Evolutionary conservation across 2,797 vertebrate species (phyloP), one percentile per base, ranked within the genome.

Genomic region (Poliocrania exsul): DNA sequence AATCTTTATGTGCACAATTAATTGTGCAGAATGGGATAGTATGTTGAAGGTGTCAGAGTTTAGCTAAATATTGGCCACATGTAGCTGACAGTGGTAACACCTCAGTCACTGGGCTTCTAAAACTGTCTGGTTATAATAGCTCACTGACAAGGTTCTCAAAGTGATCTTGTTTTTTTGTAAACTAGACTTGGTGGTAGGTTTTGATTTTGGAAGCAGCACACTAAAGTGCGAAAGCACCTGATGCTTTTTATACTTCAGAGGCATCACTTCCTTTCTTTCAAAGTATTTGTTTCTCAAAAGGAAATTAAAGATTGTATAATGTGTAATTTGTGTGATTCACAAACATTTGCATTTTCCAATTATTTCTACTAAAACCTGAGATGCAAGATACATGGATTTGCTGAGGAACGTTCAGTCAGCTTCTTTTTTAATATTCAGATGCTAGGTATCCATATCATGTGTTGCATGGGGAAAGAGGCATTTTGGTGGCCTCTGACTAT

Each of bases 291-390:
- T 97, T 83, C 69, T 78, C 42, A 91, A 93, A 95, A 86, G 61
- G 60, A 95, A 93, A 86, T 90, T 56, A 80, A 95, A 92, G 20
- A 58, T 66, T 80, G 20, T 73, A 61, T 88, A 93, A 93, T 5
- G 14, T 54, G 60, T 46, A 75, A 60, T 70, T 60, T 64, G 19
- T 87, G 58, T 88, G 47, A 88, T 93, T 82, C 62, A 77, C 37
- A 93, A 96, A 90, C 19, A 81, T 88, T 94, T 85, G 28, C 23
- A 47, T 96, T 96, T 95, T 66, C 11, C 62, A 94, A 87, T 95
- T 94, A 82, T 75, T 69, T 94, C 57, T 82, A 29, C 69, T 87
- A 93, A 97, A 78, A 65, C 38, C 46, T 82, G 38, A 95, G 69
- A 84, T 71, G 14, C 19, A 86, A 71, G 47, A 86, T 88, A 71